These are phyloP conservation scores for Deilephila porcellus DNA, from an alignment of 2,888 invertebrate genomes.

Conservation along the genomic window DNA sequence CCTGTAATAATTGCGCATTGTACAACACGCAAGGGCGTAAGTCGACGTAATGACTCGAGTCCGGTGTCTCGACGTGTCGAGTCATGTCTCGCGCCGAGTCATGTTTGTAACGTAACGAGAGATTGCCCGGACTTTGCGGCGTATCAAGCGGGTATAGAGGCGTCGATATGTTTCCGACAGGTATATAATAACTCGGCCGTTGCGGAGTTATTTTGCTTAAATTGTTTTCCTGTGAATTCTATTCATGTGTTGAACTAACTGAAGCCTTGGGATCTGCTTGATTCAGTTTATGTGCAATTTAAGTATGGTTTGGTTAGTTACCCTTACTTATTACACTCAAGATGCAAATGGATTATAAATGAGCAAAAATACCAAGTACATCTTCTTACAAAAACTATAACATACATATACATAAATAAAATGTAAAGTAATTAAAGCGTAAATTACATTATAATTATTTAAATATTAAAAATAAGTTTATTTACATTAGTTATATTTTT, in stretches of 20 bases:
- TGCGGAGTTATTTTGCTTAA: slow-evolving; percentile 27
- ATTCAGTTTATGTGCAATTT: no score
- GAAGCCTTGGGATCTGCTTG: no score
- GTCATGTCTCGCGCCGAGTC: slow-evolving; percentile 47
- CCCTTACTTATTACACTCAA: no score
- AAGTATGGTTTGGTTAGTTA: no score
- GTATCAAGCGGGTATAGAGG: slow-evolving; percentile 51
- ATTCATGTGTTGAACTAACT: not conserved
- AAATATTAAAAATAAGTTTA: no score
- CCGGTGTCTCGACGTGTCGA: slow-evolving; percentile 43
- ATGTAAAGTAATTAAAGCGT: no score
- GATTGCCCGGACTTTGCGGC: slow-evolving; percentile 46
- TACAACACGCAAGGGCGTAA: slow-evolving; percentile 25
- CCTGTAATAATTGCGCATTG: not conserved
- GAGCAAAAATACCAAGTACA: no score
- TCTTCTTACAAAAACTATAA: no score
- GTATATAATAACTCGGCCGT: slow-evolving; percentile 30
- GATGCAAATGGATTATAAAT: no score
- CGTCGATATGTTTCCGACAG: slow-evolving; percentile 42
- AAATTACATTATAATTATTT: no score
- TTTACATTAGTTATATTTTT: no score
- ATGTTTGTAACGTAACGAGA: slow-evolving; percentile 52
- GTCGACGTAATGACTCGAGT: slow-evolving; percentile 32
- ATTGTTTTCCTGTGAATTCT: slow-evolving; percentile 9
- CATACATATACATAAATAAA: no score